These are phyloP conservation scores for Cephalopholis sonnerati DNA, from an alignment of 2,113 vertebrate species.

Conservation along the genomic window DNA sequence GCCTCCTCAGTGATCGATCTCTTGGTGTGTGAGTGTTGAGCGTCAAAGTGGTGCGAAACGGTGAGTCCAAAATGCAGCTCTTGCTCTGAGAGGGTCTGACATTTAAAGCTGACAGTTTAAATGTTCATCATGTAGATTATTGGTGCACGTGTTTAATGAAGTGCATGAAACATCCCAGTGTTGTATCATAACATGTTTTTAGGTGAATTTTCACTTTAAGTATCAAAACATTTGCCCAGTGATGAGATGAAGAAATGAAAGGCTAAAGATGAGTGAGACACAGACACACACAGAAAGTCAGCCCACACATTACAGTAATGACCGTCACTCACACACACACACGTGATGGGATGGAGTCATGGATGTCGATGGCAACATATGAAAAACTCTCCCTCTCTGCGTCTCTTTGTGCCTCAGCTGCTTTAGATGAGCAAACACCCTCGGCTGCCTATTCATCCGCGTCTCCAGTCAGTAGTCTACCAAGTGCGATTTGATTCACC, in stretches of 20 bases:
- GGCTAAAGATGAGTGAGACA: constrained; percentile 35
- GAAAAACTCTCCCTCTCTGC: constrained; percentile 19
- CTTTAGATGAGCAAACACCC: constrained; percentile 55
- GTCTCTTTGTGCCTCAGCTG: constrained; percentile 22
- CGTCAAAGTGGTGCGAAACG: not conserved
- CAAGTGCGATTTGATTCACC: constrained; percentile 48
- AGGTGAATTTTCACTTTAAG: too few relatives aligned
- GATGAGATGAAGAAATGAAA: constrained; percentile 55
- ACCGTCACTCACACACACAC: constrained; percentile 50
- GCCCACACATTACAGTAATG: constrained; percentile 29
- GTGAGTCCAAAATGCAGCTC: not conserved
- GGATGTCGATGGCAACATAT: constrained; percentile 27
- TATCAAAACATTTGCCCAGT: not conserved
- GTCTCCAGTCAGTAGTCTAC: constrained; percentile 55
- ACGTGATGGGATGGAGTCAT: constrained; percentile 64
- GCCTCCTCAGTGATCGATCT: constrained; percentile 11
- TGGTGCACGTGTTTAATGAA: not conserved
- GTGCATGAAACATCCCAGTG: too few relatives aligned
- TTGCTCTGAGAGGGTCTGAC: not conserved
- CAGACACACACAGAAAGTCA: constrained; percentile 14
- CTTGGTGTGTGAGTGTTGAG: not conserved
- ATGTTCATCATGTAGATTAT: not conserved
- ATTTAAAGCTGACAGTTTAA: not conserved
- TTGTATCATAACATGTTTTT: too few relatives aligned
- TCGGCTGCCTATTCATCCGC: constrained; percentile 51